phyloP scores from a whole-genome alignment of 2,113 vertebrate species.

The Uropsilus gracilis region DNA sequence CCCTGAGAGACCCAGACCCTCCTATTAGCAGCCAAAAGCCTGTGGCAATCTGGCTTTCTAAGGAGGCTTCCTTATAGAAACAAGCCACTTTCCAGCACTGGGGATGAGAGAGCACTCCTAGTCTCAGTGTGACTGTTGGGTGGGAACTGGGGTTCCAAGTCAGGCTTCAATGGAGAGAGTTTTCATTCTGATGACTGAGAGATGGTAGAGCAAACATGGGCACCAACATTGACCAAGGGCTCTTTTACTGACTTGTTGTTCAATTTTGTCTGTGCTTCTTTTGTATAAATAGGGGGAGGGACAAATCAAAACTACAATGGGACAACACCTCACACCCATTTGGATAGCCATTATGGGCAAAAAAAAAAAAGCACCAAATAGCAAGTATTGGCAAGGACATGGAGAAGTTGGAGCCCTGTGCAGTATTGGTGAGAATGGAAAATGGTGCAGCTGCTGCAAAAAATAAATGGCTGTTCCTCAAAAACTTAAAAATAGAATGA shows the following conservation, averaged over 20 bases:
- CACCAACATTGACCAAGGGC: fast-evolving
- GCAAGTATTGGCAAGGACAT: not conserved
- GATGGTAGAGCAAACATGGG: not conserved
- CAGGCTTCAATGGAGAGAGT: not conserved
- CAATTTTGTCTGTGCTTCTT: not conserved
- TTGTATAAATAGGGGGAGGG: not conserved
- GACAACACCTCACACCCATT: too few relatives aligned
- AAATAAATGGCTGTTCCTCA: not conserved
- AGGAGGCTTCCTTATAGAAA: not conserved
- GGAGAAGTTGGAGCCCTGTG: not conserved
- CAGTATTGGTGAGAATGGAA: fast-evolving
- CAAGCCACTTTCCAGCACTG: not conserved
- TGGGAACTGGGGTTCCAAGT: not conserved
- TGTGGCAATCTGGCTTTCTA: not conserved
- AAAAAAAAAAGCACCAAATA: not conserved
- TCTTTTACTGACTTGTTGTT: fast-evolving
- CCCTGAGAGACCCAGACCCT: not conserved
- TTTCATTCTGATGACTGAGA: not conserved
- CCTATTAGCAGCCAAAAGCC: not conserved
- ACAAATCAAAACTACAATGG: not conserved
- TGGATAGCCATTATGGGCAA: not conserved
- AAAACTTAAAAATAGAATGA: not conserved
- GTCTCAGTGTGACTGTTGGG: fast-evolving
- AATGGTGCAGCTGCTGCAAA: not conserved
- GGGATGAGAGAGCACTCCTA: not conserved